These are phyloP conservation scores for Acleris laterana DNA, from an alignment of 2,888 invertebrate species.

Conservation along the genomic window DNA sequence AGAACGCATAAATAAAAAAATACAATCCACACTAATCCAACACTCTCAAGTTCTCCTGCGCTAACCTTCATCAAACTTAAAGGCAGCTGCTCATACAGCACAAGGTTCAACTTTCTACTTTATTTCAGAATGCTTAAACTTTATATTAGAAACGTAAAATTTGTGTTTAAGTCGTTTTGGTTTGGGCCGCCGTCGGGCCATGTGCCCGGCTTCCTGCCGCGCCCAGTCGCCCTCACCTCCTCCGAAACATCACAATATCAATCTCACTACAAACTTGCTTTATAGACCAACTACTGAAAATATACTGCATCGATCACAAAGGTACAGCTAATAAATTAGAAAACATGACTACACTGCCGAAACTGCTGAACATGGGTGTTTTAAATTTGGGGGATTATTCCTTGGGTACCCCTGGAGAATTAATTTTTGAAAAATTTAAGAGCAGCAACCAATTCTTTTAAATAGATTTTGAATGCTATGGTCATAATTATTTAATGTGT, in stretches of 20 bases:
- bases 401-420: no score
- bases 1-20: not conserved
- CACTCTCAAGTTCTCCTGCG: not conserved
- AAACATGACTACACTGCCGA: no score
- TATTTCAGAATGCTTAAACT: not conserved
- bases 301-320: no score
- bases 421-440: no score
- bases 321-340: no score
- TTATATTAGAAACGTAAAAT: not conserved
- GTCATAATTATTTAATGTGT: no score
- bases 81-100: not conserved
- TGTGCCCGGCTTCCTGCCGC: conserved; percentile 77
- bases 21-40: conserved; percentile 10
- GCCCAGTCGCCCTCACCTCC: conserved; percentile 49
- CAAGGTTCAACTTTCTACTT: not conserved
- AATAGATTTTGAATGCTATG: no score
- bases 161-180: not conserved
- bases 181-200: conserved; percentile 73
- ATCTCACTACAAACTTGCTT: not conserved
- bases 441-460: no score
- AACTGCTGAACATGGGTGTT: no score
- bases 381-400: no score
- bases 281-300: no score
- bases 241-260: not conserved
- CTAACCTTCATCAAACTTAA: not conserved